phyloP scores from a whole-genome alignment of 1,140 invertebrate genomes.

The Apis cerana region DNA sequence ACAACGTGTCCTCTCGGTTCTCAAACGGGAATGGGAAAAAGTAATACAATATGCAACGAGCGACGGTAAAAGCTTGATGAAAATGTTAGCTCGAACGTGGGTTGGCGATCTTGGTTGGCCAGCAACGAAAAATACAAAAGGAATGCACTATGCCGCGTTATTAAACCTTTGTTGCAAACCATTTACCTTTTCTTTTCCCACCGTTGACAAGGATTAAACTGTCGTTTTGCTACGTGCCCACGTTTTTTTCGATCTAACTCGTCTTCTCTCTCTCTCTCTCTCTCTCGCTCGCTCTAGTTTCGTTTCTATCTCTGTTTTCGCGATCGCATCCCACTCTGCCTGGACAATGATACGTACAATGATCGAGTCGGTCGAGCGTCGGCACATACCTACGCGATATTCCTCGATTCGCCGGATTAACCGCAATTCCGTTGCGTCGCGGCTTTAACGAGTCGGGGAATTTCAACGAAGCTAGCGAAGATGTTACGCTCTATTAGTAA shows the following conservation, averaged over 20 bases:
- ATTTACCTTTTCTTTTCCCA: constrained; percentile 45
- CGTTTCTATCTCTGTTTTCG: neutral
- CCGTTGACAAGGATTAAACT: constrained; percentile 37
- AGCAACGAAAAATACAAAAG: constrained; percentile 30
- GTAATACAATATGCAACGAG: constrained; percentile 26
- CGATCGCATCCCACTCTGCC: neutral
- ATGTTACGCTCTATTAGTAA: neutral
- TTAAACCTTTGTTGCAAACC: constrained; percentile 58
- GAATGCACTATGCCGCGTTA: constrained; percentile 47
- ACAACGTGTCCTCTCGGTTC: neutral
- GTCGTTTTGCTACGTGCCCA: neutral
- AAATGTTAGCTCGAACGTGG: constrained; percentile 41
- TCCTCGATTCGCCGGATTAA: constrained; percentile 22
- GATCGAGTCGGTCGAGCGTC: neutral
- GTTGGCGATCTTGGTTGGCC: constrained; percentile 11
- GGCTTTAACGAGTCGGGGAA: constrained; percentile 30
- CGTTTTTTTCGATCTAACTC: neutral
- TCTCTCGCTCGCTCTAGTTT: too few species aligned
- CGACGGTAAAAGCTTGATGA: constrained; percentile 54
- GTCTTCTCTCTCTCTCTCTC: too few species aligned
- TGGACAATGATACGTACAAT: neutral
- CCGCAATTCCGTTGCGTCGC: constrained; percentile 1
- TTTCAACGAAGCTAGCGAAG: constrained; percentile 1
- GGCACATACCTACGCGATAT: neutral
- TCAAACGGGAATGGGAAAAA: neutral